Conservation (phyloP, 2,113 vertebrate genomes). For the Antechinus flavipes region DNA sequence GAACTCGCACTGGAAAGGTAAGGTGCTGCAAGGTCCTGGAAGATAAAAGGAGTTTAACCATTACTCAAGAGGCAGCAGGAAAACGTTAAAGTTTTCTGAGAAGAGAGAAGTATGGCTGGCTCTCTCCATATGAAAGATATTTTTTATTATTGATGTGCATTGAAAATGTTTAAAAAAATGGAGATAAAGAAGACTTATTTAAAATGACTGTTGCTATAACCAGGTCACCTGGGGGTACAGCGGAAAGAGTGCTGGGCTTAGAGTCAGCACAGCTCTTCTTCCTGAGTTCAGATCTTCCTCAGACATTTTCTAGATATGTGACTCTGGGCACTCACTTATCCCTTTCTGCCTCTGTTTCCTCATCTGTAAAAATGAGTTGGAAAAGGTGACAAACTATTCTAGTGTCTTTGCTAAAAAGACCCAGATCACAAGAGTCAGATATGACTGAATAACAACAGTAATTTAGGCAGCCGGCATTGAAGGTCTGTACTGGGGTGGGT, state of each 20-base stretch:
- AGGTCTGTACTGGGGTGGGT: not conserved
- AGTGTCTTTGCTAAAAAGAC: not conserved
- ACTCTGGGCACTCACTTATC: not conserved
- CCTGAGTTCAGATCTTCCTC: not conserved
- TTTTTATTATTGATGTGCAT: not conserved
- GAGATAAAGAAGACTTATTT: not conserved
- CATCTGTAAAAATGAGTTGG: not conserved
- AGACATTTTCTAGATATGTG: not conserved
- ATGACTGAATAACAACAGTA: not conserved
- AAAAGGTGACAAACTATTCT: not conserved
- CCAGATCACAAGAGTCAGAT: not conserved
- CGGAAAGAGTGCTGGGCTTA: not conserved
- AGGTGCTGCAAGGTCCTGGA: not conserved
- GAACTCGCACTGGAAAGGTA: not conserved
- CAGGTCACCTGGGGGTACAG: not conserved
- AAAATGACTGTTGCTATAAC: not conserved
- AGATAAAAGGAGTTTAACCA: not conserved
- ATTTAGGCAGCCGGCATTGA: not conserved
- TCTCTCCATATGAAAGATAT: not conserved
- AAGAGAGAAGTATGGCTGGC: not conserved
- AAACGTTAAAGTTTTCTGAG: not conserved
- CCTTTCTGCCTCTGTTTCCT: not conserved
- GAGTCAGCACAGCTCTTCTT: not conserved
- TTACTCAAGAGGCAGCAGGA: not conserved
- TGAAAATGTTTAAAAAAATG: not conserved